Percentiles rank a stretch among this genome's conserved stretches.
phyloP scores from a whole-genome alignment of 2,113 vertebrate genomes.

The Vidua macroura region DNA sequence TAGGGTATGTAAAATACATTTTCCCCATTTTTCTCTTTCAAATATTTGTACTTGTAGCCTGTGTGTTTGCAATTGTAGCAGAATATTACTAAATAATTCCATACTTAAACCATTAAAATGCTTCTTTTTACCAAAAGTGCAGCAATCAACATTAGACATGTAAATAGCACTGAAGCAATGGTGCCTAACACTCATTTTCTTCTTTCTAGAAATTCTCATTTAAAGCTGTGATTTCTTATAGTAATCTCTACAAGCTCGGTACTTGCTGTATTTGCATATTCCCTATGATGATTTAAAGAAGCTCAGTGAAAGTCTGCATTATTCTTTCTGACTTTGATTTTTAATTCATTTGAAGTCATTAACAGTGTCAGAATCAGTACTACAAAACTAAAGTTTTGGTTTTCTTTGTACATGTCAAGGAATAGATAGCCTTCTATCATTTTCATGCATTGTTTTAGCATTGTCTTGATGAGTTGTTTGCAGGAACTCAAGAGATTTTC shows the following conservation, averaged over 20 bases:
- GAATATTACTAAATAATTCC: neutral
- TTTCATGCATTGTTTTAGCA: neutral
- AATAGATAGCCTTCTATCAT: neutral
- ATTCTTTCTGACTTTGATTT: neutral
- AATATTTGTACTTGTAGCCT: neutral
- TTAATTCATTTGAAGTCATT: neutral
- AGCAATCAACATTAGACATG: neutral
- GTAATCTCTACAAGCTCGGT: neutral
- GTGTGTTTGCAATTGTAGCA: neutral
- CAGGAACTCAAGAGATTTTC: neutral
- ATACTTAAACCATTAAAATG: neutral
- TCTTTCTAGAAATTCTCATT: neutral
- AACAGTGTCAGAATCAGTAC: neutral
- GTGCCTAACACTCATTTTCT: neutral
- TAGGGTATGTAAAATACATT: neutral
- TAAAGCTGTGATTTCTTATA: neutral
- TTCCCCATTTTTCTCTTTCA: neutral
- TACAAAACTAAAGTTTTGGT: neutral
- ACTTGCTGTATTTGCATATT: neutral
- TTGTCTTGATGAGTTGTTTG: neutral
- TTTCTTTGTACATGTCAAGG: neutral
- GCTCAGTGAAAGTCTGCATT: neutral
- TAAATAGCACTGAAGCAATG: neutral
- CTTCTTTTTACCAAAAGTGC: neutral
- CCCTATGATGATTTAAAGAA: neutral